These are phyloP conservation scores for Oryzias curvinotus DNA, from an alignment of 2,113 vertebrate genomes.

Conservation along the genomic window DNA sequence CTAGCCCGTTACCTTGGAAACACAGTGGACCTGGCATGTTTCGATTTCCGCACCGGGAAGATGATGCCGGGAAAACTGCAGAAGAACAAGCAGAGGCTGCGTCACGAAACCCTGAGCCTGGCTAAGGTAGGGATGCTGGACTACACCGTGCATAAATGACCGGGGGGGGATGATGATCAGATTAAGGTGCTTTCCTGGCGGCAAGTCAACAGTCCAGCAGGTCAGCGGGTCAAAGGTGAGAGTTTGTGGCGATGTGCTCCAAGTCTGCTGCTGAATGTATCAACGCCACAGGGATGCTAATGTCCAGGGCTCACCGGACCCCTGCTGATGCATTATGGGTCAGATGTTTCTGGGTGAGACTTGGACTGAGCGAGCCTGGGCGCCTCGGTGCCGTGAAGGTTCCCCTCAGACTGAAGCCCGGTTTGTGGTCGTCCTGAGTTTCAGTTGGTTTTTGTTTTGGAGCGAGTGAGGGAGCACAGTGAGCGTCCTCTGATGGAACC, in stretches of 20 bases:
- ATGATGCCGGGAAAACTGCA: slow-evolving; percentile 67
- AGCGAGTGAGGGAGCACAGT: neutral
- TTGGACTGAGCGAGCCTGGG: too few species aligned
- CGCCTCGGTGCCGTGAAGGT: too few species aligned
- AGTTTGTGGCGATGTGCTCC: too few species aligned
- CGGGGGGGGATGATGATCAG: slow-evolving; percentile 40
- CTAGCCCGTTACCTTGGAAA: slow-evolving; percentile 69
- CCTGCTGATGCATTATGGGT: too few species aligned
- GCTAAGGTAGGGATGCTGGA: slow-evolving; percentile 44
- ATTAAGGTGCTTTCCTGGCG: slow-evolving; percentile 32
- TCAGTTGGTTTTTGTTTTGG: too few species aligned
- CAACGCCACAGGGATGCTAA: too few species aligned
- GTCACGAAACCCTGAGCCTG: slow-evolving; percentile 55
- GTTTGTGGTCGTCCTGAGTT: neutral
- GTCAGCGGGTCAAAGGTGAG: neutral
- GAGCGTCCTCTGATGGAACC: too few species aligned
- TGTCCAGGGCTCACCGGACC: too few species aligned
- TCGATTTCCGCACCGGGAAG: slow-evolving; percentile 70
- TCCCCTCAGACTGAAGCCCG: neutral
- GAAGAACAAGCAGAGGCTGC: slow-evolving; percentile 63
- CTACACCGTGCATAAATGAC: too few species aligned
- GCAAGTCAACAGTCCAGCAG: slow-evolving; percentile 14
- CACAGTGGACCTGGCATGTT: slow-evolving; percentile 62
- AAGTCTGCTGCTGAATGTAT: too few species aligned
- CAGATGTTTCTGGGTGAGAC: too few species aligned